Evolutionary conservation across 2,888 invertebrate genomes (phyloP), one percentile per base, ranked within the genome.

Genomic region (Pollenia amentaria): DNA sequence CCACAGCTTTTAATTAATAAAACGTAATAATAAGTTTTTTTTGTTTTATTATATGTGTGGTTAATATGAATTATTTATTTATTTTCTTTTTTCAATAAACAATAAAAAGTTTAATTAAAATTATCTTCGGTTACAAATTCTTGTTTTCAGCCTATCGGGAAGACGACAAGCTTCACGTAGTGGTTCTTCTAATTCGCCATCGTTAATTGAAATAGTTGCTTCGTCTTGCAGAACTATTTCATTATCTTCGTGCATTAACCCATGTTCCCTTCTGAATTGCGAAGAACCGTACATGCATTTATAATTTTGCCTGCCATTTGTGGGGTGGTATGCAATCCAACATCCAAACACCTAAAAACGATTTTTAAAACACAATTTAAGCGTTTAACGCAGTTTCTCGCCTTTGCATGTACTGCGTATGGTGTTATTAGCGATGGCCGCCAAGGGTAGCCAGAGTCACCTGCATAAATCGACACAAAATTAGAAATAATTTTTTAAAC

Each of bases 281-380:
- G 65, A 2, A 77, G 65, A 4, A 65, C 76, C n/a, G 64, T 53
- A 14, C 53, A 76, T 14, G 64, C 53, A 40, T 76, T 76, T 14
- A 65, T 65, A 14, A 76, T 77, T 77, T 77, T 77, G 6, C 60
- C 73, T n/a, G 44, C 60, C 44, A 60, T 73, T 60, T 73, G 73
- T 21, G 60, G 73, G 40, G 76, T 51, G 7, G 64, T 64, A 7
- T 53, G 11, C 9, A 76, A 51, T 14, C 76, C 64, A 40, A 64
- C 42, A 9, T 64, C 38, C 11, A 73, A 2, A 14, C 73, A 62
- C 48, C 73, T 73, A 48, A 60, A 73, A 46, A 46, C 60, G 6
- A 46, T 18, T 14, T 73, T 60, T 48, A 75, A 48, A 8, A 75
- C 75, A 16, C 60, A 60, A 38, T 62, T 62, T 48, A 75, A 48